phyloP scores from a whole-genome alignment of 2,888 invertebrate genomes.

The Pollenia angustigena region DNA sequence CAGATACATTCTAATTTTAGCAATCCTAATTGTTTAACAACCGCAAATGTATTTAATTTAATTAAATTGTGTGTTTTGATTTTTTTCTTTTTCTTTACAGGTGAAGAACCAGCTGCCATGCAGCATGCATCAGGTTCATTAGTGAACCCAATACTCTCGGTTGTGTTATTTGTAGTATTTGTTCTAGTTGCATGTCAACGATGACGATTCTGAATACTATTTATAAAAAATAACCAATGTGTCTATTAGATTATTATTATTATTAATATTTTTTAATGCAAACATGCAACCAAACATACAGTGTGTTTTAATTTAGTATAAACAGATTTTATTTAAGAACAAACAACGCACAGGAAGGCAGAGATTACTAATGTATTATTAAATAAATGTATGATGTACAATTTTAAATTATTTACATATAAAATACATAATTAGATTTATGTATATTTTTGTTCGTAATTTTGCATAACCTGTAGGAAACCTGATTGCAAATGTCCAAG shows the following conservation, averaged over 20 bases:
- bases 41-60: conserved; percentile 5
- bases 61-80: neutral
- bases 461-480: neutral
- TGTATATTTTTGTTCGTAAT: neutral
- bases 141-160: conserved; percentile 78
- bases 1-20: too few species aligned
- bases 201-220: conserved; percentile 77
- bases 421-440: conserved; percentile 1
- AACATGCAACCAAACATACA: conserved; percentile 1
- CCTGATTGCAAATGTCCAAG: neutral
- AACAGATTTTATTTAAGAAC: conserved; percentile 14
- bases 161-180: conserved; percentile 80
- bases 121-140: conserved; percentile 82
- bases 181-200: conserved; percentile 77
- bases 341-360: conserved; percentile 20
- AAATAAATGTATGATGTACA: neutral
- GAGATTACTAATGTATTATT: neutral
- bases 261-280: conserved; percentile 59
- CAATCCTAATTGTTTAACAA: neutral
- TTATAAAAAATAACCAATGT: conserved; percentile 70
- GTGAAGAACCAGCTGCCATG: conserved; percentile 84
- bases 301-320: neutral
- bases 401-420: conserved; percentile 8
- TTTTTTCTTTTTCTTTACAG: conserved; percentile 75
- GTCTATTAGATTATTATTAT: conserved; percentile 72